Conservation (phyloP, 2,797 vertebrate genomes). For the Takifugu ocellatus region DNA sequence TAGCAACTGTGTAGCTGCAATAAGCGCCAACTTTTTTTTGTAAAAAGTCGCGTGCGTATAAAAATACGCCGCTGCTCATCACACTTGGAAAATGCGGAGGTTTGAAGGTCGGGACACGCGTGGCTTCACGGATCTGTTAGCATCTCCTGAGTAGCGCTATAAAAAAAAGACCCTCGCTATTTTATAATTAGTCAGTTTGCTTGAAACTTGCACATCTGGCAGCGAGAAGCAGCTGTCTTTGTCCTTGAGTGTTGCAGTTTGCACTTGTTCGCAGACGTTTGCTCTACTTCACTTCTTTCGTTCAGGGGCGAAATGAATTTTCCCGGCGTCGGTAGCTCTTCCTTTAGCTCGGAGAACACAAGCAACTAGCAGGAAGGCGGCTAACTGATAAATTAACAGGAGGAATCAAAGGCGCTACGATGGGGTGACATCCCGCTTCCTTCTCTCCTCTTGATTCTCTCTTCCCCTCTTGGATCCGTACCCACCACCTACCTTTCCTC, state of each 20-base stretch:
- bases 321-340: slow-evolving; percentile 39
- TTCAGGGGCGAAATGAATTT: slow-evolving; percentile 37
- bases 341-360: slow-evolving; percentile 16
- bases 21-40: no score
- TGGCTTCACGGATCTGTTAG: slow-evolving; percentile 9
- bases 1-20: no score
- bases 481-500: slow-evolving; percentile 18
- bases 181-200: no score
- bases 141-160: slow-evolving; percentile 12
- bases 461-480: slow-evolving; percentile 12
- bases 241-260: background rate
- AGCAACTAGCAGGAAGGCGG: slow-evolving; percentile 20
- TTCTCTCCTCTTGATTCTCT: slow-evolving; percentile 24
- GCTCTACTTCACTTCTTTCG: background rate
- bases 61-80: no score
- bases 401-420: slow-evolving; percentile 42
- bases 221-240: no score
- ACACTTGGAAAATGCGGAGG: background rate
- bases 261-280: no score
- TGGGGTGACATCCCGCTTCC: slow-evolving; percentile 22
- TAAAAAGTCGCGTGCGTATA: no score
- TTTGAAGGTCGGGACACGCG: slow-evolving; percentile 14
- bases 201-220: no score
- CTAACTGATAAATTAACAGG: slow-evolving; percentile 44
- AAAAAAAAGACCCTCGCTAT: background rate